Conservation (phyloP, 2,888 invertebrate genomes). For the Leptinotarsa rubiginosa region DNA sequence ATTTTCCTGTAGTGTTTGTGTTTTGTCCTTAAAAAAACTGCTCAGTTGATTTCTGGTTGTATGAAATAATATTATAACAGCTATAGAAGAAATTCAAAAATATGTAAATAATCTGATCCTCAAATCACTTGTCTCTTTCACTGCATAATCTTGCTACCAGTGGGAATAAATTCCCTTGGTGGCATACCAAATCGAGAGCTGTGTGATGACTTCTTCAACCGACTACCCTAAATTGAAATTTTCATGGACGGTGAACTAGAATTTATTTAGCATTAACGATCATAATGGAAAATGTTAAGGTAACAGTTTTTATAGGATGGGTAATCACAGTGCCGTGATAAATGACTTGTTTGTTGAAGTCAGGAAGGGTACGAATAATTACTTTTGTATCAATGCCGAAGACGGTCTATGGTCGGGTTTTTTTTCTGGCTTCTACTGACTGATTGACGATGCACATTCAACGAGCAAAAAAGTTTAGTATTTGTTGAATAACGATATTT, state of each 20-base stretch:
- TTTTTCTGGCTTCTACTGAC: neutral
- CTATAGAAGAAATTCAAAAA: too few relatives aligned
- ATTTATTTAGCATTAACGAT: slow-evolving; percentile 4
- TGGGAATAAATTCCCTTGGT: neutral
- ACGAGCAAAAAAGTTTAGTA: slow-evolving; percentile 5
- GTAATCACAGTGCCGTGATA: slow-evolving; percentile 11
- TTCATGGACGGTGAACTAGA: neutral
- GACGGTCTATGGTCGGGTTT: neutral
- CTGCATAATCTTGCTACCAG: too few relatives aligned
- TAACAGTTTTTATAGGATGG: slow-evolving; percentile 4
- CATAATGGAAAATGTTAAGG: slow-evolving; percentile 6
- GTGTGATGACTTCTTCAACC: slow-evolving; percentile 8
- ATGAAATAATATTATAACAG: too few relatives aligned
- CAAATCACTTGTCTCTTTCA: too few relatives aligned
- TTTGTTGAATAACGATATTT: slow-evolving; percentile 6
- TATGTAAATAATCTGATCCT: too few relatives aligned
- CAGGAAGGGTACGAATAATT: slow-evolving; percentile 13
- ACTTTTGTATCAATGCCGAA: slow-evolving; percentile 12
- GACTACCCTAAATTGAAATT: neutral
- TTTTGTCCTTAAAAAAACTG: too few relatives aligned
- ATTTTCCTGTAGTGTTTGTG: too few relatives aligned
- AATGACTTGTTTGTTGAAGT: slow-evolving; percentile 15
- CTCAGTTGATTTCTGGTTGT: too few relatives aligned
- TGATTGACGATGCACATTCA: slow-evolving; percentile 6
- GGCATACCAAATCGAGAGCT: neutral